Percentiles rank a stretch among this genome's conserved stretches.
Conservation (phyloP, 2,797 vertebrate genomes). For the Rhinella marina region DNA sequence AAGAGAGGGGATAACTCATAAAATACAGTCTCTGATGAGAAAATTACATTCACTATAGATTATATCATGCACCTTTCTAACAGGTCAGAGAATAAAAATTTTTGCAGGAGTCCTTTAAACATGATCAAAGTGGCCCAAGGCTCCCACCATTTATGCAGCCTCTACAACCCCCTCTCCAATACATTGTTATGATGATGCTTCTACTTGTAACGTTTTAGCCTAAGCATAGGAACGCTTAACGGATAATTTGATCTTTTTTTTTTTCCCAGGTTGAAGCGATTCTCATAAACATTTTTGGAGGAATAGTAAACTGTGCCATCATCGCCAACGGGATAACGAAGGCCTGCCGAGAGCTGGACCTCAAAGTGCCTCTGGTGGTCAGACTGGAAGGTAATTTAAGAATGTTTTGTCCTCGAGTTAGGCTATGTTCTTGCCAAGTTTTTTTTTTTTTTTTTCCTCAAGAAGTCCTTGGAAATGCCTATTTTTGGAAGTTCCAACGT, state of each 20-base stretch:
- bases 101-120: neutral
- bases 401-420: neutral
- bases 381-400: constrained; percentile 87
- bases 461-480: neutral
- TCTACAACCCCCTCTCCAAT: neutral
- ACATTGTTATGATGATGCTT: neutral
- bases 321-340: constrained; percentile 97
- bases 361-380: constrained; percentile 94
- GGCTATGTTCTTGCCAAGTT: neutral
- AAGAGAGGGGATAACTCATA: too few relatives aligned
- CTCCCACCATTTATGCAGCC: neutral
- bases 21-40: too few relatives aligned
- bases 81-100: too few relatives aligned
- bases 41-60: too few relatives aligned
- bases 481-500: too few relatives aligned
- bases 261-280: constrained; percentile 95
- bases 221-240: neutral
- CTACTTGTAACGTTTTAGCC: neutral
- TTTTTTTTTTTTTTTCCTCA: too few relatives aligned
- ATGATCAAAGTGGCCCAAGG: neutral
- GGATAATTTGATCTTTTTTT: neutral
- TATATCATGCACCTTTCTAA: too few relatives aligned
- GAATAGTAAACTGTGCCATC: constrained; percentile 97
- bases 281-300: constrained; percentile 96
- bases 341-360: constrained; percentile 91